phyloP scores from a whole-genome alignment of 2,113 vertebrate species.

The Oplegnathus fasciatus region DNA sequence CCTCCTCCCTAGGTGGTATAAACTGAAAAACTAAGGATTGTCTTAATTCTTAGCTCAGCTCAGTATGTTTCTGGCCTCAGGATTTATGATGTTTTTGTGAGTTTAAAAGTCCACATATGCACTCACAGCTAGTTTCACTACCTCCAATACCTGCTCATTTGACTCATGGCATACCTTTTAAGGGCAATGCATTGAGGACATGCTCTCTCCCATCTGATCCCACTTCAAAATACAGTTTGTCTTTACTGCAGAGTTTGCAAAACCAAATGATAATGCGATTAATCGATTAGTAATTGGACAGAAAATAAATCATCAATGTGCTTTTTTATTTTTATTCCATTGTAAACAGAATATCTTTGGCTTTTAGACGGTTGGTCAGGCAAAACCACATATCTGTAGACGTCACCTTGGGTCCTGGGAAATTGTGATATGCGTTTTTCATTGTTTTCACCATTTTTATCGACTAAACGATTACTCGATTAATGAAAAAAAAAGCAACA shows the following conservation, averaged over 20 bases:
- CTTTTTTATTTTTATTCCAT: background rate
- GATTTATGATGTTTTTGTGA: background rate
- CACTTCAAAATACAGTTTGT: background rate
- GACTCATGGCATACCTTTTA: constrained; percentile 7
- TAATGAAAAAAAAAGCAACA: background rate
- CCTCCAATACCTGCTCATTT: background rate
- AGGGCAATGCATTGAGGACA: constrained; percentile 17
- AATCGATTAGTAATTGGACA: background rate
- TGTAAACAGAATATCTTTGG: background rate
- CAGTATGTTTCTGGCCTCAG: background rate
- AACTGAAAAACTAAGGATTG: background rate
- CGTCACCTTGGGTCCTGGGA: background rate
- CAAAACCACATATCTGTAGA: background rate
- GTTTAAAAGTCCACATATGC: background rate
- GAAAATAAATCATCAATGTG: background rate
- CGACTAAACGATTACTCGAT: background rate
- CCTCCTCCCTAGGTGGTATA: background rate
- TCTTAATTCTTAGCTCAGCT: constrained; percentile 5
- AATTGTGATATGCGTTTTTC: background rate
- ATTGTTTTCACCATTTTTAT: background rate
- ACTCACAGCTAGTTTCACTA: background rate
- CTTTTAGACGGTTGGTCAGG: too few relatives aligned
- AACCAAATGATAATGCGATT: background rate
- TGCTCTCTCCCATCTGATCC: background rate
- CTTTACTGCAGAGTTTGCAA: background rate